Base-by-base conservation (phyloP, 2,113 vertebrate genomes). In the Pithys albifrons region DNA sequence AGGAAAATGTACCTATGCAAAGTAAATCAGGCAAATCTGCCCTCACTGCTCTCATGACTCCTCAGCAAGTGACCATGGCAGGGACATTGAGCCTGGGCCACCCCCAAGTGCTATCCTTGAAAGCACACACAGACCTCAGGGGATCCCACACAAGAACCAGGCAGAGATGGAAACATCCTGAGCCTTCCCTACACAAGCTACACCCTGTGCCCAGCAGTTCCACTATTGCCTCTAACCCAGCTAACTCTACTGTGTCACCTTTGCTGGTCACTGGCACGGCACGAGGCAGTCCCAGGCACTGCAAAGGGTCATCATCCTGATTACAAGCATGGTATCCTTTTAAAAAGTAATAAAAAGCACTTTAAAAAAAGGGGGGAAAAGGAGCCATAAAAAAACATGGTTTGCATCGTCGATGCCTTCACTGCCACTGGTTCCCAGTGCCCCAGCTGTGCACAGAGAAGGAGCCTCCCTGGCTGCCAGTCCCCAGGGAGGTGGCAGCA, bases 331-430 rank as follows among this genome's bases (percentile, higher is more conserved):
- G 10, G 76, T 45, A 52, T 54, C 85, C 79, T 79, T 67, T 88
- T 12, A 57, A 88, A 89, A 96, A 72, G 17, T 61, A 81, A 55
- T 89, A 59, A 93, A 97, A 90, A 93, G 28, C 78, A 83, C 79
- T 92, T 94, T 27, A 46, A 3, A 61, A 84, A 87, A 74, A 31
- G 7, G 3, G 2, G 8, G 18, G 22, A 39, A 27, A 90, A 52
- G 1, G 20, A 89, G 75, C 49, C 62, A 33, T 91, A 37, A 81
- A 82, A 27, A 43, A 54, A 22, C 24, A 3, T 0, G 4, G 45
- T 88, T 91, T 91, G 79, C 92, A 91, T 81, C 43, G 1, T 62
- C 2, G 16, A 75, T 81, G 81, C 77, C 83, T 65, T 81, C 88
- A n/a, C 33, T 19, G 3, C 76, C 4, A 5, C 67, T 4, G 0